A percentile compares a stretch with the other conserved stretches of the same genome.
Evolutionary conservation across 2,113 vertebrate genomes (phyloP).

Genomic region (Psilopsiagon aymara): DNA sequence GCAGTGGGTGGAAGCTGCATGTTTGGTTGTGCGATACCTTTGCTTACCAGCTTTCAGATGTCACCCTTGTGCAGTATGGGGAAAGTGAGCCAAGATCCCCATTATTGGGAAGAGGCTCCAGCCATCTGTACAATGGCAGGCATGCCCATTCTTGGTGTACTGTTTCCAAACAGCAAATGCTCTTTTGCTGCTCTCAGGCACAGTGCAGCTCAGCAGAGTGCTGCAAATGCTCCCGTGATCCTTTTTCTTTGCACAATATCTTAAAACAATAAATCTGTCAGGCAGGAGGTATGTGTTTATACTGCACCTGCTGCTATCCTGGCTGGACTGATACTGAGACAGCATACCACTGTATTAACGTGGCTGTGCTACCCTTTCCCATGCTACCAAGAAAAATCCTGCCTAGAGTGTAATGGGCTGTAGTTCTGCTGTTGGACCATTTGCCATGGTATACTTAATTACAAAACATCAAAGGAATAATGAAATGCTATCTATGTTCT

Average conservation of each 20-base stretch:
- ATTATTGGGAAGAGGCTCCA: not conserved
- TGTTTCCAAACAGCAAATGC: not conserved
- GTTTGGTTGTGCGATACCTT: not conserved
- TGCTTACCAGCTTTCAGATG: not conserved
- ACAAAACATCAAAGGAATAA: not conserved
- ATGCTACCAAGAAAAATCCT: not conserved
- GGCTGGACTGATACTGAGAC: not conserved
- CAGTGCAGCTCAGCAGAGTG: not conserved
- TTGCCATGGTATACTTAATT: not conserved
- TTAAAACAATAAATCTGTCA: not conserved
- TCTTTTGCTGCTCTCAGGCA: not conserved
- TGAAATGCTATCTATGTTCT: not conserved
- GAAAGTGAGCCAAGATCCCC: not conserved
- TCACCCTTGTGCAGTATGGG: not conserved
- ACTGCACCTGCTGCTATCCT: not conserved
- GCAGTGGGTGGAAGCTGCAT: not conserved
- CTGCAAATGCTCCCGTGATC: not conserved
- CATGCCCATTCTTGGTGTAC: not conserved
- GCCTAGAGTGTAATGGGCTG: not conserved
- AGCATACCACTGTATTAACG: not conserved
- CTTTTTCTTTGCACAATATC: not conserved
- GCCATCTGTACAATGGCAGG: not conserved
- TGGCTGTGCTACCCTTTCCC: not conserved
- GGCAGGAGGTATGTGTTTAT: not conserved
- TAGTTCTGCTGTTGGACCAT: not conserved